These are phyloP conservation scores for Nyctibius grandis DNA, from an alignment of 2,797 vertebrate species.

Conservation along the genomic window DNA sequence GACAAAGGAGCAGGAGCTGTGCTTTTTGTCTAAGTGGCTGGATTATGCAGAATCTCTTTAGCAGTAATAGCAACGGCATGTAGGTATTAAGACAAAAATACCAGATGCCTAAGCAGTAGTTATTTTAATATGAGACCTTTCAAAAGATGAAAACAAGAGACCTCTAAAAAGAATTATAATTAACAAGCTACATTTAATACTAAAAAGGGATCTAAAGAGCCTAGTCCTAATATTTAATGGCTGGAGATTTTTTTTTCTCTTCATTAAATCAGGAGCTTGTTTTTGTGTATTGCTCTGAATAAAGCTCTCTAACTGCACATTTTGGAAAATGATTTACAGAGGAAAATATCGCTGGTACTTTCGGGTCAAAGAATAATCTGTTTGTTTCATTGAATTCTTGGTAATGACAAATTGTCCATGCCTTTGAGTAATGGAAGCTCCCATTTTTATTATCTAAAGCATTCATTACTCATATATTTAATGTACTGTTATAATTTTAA, in stretches of 20 bases:
- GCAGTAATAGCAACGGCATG: background rate
- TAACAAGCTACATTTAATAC: slow-evolving; percentile 22
- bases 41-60: slow-evolving; percentile 21
- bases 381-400: slow-evolving; percentile 72
- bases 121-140: slow-evolving; percentile 20
- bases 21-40: background rate
- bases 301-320: slow-evolving; percentile 48
- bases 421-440: slow-evolving; percentile 74
- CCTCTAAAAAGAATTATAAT: background rate
- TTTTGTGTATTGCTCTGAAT: slow-evolving; percentile 32
- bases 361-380: slow-evolving; percentile 74
- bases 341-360: slow-evolving; percentile 70
- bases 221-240: slow-evolving; percentile 35
- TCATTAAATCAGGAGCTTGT: slow-evolving; percentile 47
- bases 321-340: slow-evolving; percentile 70
- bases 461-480: slow-evolving; percentile 78
- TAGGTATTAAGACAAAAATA: background rate
- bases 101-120: background rate
- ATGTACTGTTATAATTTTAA: slow-evolving; percentile 72
- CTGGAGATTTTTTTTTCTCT: background rate
- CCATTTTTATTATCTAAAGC: slow-evolving; percentile 67
- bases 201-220: slow-evolving; percentile 40
- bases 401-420: slow-evolving; percentile 73
- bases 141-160: slow-evolving; percentile 1
- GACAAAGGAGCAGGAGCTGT: background rate